Conservation (phyloP, 2,797 vertebrate genomes). For the Adelosebastes latens region DNA sequence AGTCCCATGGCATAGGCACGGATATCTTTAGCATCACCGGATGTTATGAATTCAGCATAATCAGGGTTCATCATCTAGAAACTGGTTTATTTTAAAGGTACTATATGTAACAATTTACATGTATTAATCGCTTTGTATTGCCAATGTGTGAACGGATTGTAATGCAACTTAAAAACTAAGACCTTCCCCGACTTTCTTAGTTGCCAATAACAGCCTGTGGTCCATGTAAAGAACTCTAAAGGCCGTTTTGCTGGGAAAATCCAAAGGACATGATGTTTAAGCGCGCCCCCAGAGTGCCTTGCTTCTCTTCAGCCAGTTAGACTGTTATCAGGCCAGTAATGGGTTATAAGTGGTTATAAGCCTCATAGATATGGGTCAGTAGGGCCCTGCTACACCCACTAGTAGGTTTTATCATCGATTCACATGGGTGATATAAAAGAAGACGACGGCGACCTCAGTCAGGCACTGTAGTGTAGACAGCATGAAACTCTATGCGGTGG, state of each 20-base stretch:
- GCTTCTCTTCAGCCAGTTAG: no score
- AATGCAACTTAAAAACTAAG: no score
- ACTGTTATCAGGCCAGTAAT: no score
- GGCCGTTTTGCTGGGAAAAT: no score
- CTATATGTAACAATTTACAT: no score
- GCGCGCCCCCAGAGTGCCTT: rapidly evolving
- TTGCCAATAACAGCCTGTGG: rapidly evolving
- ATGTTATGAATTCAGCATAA: background rate
- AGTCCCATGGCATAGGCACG: rapidly evolving
- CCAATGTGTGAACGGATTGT: rapidly evolving
- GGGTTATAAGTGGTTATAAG: no score
- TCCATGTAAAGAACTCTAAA: no score
- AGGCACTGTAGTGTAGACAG: background rate
- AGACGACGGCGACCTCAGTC: background rate
- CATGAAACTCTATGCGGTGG: background rate
- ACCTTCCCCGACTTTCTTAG: no score
- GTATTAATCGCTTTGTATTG: no score
- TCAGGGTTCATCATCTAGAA: background rate
- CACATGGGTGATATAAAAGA: background rate
- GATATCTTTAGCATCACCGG: background rate
- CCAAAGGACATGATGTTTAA: no score
- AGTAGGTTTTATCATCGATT: background rate
- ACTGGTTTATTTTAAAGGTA: background rate
- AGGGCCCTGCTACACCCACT: background rate
- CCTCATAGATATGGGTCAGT: no score